Conservation (phyloP, 2,113 vertebrate genomes). For the Coryphaenoides rupestris region DNA sequence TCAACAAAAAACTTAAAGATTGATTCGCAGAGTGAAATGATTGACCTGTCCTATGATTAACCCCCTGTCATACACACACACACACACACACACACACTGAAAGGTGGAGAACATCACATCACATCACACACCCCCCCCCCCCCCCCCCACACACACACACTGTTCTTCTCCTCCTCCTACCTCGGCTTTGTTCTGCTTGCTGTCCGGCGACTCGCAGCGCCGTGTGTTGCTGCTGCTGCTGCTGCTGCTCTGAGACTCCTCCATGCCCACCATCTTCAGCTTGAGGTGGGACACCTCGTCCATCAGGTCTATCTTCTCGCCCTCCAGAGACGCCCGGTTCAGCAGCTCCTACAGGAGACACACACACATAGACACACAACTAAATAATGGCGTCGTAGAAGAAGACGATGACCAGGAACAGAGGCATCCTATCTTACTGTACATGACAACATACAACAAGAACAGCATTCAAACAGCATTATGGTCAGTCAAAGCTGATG, state of each 20-base stretch:
- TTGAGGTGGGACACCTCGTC: conserved; percentile 93
- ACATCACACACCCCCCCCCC: not conserved
- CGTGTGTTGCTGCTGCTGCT: conserved; percentile 13
- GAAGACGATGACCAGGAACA: no score
- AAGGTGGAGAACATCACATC: no score
- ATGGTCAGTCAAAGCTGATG: not conserved
- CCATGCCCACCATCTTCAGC: conserved; percentile 89
- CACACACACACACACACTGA: conserved; percentile 5
- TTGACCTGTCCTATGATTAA: not conserved
- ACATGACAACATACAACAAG: not conserved
- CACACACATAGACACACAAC: conserved; percentile 2
- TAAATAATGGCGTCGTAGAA: not conserved
- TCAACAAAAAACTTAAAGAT: no score
- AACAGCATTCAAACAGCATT: not conserved
- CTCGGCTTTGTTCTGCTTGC: conserved; percentile 89
- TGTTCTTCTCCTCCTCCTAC: conserved; percentile 56
- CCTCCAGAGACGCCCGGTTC: conserved; percentile 89
- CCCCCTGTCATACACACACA: not conserved
- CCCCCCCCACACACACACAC: no score
- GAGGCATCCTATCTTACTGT: not conserved
- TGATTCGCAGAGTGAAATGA: no score
- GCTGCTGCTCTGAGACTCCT: conserved; percentile 72
- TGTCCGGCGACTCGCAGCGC: conserved; percentile 68
- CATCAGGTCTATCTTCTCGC: conserved; percentile 93
- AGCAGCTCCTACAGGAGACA: conserved; percentile 81